Conservation (phyloP, 1,140 invertebrate species). For the Cherax destructor region DNA sequence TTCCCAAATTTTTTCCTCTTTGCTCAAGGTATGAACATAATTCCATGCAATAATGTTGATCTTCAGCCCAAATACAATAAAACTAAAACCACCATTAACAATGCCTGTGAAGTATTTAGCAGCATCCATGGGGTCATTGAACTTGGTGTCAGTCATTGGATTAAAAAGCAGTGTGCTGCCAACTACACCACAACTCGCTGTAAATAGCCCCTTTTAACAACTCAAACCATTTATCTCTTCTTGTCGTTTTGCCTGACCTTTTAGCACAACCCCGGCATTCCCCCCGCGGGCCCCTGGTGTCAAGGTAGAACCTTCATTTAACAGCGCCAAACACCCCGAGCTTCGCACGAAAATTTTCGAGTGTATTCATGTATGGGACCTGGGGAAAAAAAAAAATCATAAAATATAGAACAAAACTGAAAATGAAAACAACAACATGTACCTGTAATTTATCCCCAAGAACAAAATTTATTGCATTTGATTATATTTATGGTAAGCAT, state of each 20-base stretch:
- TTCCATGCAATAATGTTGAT: background rate
- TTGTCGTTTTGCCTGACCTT: slow-evolving; percentile 16
- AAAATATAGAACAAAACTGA: too few relatives aligned
- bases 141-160: background rate
- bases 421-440: too few relatives aligned
- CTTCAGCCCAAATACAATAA: background rate
- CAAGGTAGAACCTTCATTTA: slow-evolving; percentile 37
- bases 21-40: too few relatives aligned
- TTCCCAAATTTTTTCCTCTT: too few relatives aligned
- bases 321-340: slow-evolving; percentile 43
- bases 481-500: too few relatives aligned
- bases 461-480: too few relatives aligned
- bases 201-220: too few relatives aligned
- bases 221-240: slow-evolving; percentile 33
- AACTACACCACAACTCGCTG: background rate
- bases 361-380: slow-evolving; percentile 55
- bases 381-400: background rate
- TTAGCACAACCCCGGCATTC: slow-evolving; percentile 30
- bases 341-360: slow-evolving; percentile 27
- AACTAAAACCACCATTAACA: background rate
- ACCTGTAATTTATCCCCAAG: too few relatives aligned
- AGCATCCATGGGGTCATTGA: background rate
- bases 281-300: background rate
- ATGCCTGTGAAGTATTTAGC: background rate
- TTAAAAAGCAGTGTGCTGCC: background rate